Evolutionary conservation across 1,140 invertebrate species (phyloP).

Genomic region (Pteromalus puparum): DNA sequence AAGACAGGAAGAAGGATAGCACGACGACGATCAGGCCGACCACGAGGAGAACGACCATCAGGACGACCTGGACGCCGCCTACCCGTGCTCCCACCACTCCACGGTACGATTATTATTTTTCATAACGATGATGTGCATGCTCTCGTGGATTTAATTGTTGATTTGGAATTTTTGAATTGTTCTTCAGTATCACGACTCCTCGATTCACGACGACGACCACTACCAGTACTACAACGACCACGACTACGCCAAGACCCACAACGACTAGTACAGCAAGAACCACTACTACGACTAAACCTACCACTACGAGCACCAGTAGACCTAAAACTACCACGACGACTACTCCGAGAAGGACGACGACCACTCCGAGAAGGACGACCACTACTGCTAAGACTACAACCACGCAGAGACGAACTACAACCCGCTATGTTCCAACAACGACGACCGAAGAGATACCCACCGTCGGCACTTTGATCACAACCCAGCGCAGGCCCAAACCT

Average conservation of each 20-base stretch:
- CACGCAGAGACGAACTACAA: conserved; percentile 30
- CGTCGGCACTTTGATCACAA: conserved; percentile 33
- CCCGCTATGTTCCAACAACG: background rate
- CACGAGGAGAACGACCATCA: background rate
- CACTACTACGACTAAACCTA: conserved; percentile 30
- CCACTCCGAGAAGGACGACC: conserved; percentile 10
- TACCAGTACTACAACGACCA: conserved; percentile 34
- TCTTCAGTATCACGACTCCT: background rate
- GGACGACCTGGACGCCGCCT: background rate
- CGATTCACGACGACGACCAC: conserved; percentile 33
- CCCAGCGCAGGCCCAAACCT: background rate
- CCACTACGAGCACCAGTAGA: conserved; percentile 17
- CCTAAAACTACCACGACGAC: background rate
- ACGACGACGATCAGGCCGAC: background rate
- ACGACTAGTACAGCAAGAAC: conserved; percentile 18
- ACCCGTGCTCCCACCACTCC: background rate
- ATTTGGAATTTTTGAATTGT: background rate
- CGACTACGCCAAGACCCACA: conserved; percentile 9
- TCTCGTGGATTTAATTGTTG: background rate
- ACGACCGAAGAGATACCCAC: conserved; percentile 46
- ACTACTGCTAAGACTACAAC: conserved; percentile 24
- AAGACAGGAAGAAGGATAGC: background rate
- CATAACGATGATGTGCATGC: too few species aligned
- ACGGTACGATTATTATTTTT: conserved; percentile 1
- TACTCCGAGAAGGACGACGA: background rate